These are phyloP conservation scores for Melanaphis sacchari DNA, from an alignment of 1,140 invertebrate species.

Conservation along the genomic window DNA sequence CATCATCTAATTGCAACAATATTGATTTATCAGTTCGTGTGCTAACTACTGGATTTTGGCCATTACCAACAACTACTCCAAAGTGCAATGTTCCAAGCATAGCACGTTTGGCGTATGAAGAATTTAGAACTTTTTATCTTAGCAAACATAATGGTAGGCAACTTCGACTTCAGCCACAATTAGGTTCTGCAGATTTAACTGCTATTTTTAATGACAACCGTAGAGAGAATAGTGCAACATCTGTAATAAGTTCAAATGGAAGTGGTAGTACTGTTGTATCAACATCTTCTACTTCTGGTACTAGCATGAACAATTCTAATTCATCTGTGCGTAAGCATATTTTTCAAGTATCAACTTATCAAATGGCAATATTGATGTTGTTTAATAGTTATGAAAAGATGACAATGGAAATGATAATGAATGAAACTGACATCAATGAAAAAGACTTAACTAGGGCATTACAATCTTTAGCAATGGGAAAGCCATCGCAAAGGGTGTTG, in stretches of 20 bases:
- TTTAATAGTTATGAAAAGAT: conserved; percentile 93
- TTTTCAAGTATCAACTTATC: conserved; percentile 82
- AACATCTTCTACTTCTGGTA: conserved; percentile 34
- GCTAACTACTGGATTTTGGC: conserved; percentile 99
- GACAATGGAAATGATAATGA: conserved; percentile 82
- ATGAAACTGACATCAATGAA: conserved; percentile 97
- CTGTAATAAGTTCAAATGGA: conserved; percentile 46
- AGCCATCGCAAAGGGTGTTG: conserved; percentile 93
- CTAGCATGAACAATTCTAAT: conserved; percentile 46
- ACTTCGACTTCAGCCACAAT: conserved; percentile 94
- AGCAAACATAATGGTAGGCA: conserved; percentile 98
- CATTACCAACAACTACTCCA: conserved; percentile 90
- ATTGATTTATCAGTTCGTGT: conserved; percentile 97
- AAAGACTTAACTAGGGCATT: conserved; percentile 93
- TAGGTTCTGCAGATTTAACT: conserved; percentile 96
- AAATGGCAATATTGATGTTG: conserved; percentile 98
- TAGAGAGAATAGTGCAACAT: conserved; percentile 66
- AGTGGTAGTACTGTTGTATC: conserved; percentile 50
- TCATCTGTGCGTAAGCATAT: conserved; percentile 82
- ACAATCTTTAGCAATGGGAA: conserved; percentile 97
- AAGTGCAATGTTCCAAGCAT: conserved; percentile 94
- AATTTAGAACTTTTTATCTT: conserved; percentile 95
- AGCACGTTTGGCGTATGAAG: conserved; percentile 91
- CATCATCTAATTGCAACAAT: conserved; percentile 74
- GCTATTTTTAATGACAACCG: conserved; percentile 87